A percentile compares a stretch with the other conserved stretches of the same genome.
These are phyloP conservation scores for Balearica regulorum DNA, from an alignment of 2,797 vertebrate species.

Conservation along the genomic window DNA sequence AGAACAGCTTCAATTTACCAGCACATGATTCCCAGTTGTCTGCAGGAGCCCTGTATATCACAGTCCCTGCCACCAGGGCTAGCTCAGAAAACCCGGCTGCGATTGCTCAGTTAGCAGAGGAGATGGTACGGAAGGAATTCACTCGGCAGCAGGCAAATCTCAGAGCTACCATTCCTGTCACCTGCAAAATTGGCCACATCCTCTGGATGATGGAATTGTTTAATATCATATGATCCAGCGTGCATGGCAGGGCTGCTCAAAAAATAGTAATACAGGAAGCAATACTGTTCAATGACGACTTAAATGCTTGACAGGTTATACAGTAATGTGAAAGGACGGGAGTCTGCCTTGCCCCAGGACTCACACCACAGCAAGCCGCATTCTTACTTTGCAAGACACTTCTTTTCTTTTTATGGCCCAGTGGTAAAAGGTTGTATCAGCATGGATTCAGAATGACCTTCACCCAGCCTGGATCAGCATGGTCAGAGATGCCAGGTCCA, in stretches of 20 bases:
- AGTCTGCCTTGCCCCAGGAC: neutral
- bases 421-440: neutral
- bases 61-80: neutral
- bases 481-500: neutral
- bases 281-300: neutral
- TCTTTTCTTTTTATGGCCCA: neutral
- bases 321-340: neutral
- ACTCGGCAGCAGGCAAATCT: neutral
- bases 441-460: neutral
- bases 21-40: neutral
- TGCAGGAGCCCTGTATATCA: neutral
- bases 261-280: neutral
- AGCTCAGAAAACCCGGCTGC: neutral
- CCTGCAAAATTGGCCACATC: neutral
- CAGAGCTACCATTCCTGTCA: neutral
- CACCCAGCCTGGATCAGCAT: neutral
- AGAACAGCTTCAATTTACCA: neutral
- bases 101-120: neutral
- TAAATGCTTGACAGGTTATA: neutral
- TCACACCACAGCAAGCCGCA: neutral
- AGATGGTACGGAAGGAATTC: neutral
- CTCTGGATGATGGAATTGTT: constrained; percentile 20
- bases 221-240: neutral
- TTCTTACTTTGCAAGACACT: neutral
- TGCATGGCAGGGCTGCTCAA: neutral